phyloP scores from a whole-genome alignment of 2,797 vertebrate species.

The Falco peregrinus region DNA sequence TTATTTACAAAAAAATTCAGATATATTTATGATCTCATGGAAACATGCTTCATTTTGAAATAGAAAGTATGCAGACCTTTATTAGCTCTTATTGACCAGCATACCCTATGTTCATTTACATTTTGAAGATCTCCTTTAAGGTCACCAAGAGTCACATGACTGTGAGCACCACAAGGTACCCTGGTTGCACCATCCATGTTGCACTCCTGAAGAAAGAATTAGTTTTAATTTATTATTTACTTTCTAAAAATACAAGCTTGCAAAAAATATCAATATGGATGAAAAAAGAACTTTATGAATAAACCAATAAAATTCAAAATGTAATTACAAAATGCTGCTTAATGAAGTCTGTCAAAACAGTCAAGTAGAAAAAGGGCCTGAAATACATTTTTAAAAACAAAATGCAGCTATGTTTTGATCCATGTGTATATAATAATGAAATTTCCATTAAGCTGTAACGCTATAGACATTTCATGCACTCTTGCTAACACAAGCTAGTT shows the following conservation, averaged over 20 bases:
- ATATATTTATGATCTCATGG: not conserved
- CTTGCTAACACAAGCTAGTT: not conserved
- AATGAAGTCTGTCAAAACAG: not conserved
- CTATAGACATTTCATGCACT: not conserved
- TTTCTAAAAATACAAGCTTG: not conserved
- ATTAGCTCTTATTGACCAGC: not conserved
- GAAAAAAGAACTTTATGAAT: not conserved
- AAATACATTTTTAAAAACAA: not conserved
- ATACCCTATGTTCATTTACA: not conserved
- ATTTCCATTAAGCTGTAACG: not conserved
- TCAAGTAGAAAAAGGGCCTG: not conserved
- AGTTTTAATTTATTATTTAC: not conserved
- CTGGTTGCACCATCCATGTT: not conserved
- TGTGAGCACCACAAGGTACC: not conserved
- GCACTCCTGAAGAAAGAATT: not conserved
- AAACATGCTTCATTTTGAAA: not conserved
- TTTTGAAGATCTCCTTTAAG: conserved; percentile 23
- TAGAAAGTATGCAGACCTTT: not conserved
- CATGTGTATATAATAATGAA: not conserved
- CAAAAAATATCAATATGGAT: not conserved
- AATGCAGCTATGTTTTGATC: not conserved
- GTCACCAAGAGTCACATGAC: not conserved
- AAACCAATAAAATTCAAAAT: not conserved
- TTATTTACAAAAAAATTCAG: not conserved
- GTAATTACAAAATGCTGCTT: not conserved